A percentile compares a stretch with the other conserved stretches of the same genome.
Evolutionary conservation across 2,888 invertebrate genomes (phyloP).

Genomic region (Tenthredo amoena): DNA sequence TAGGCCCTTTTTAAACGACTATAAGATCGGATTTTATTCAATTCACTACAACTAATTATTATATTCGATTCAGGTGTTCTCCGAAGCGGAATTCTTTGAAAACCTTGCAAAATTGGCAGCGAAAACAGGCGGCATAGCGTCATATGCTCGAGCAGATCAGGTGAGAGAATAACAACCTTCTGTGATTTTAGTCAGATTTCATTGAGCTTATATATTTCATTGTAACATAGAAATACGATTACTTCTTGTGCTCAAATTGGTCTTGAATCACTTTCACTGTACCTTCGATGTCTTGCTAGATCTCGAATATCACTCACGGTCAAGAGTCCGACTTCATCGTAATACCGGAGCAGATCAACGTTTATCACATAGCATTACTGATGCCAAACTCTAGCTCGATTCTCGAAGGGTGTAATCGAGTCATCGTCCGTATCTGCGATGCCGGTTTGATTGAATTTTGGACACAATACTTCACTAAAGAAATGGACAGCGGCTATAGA

Average conservation of each 20-base stretch:
- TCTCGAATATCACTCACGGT: background rate
- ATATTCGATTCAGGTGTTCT: background rate
- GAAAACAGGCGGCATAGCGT: background rate
- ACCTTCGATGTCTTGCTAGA: background rate
- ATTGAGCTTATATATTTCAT: background rate
- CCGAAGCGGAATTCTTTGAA: slow-evolving; percentile 1
- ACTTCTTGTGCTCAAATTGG: background rate
- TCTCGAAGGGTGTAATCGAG: slow-evolving; percentile 29
- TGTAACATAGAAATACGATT: background rate
- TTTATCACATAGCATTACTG: slow-evolving; percentile 17
- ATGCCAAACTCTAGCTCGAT: slow-evolving; percentile 15
- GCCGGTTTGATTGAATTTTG: slow-evolving; percentile 16
- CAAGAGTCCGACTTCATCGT: slow-evolving; percentile 23
- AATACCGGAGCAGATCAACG: slow-evolving; percentile 8
- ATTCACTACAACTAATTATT: background rate
- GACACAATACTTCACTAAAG: background rate
- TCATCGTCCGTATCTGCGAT: background rate
- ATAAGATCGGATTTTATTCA: background rate
- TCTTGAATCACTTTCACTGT: background rate
- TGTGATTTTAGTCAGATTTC: background rate
- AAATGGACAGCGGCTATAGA: background rate
- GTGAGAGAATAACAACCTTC: background rate
- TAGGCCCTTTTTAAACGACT: background rate
- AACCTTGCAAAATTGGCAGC: background rate
- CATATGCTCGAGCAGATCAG: background rate